These are phyloP conservation scores for Noctua janthina DNA, from an alignment of 2,888 invertebrate species.

Conservation along the genomic window DNA sequence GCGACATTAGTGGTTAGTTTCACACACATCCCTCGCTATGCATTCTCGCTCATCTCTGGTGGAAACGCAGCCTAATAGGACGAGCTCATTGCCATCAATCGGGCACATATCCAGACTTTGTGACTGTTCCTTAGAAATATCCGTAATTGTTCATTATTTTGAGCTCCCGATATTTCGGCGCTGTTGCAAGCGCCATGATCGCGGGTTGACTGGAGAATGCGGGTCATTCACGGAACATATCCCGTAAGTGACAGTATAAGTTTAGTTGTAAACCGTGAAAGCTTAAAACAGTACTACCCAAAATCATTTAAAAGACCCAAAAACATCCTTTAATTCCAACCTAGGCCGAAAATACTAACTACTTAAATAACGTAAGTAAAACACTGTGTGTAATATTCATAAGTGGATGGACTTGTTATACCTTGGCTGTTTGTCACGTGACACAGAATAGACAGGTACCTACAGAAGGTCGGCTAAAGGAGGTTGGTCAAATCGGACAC, in stretches of 20 bases:
- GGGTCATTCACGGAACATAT: too few relatives aligned
- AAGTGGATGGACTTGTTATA: constrained; percentile 24
- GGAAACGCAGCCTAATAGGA: not conserved
- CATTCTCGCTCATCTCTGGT: too few relatives aligned
- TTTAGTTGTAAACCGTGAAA: too few relatives aligned
- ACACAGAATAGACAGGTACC: not conserved
- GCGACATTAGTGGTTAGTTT: too few relatives aligned
- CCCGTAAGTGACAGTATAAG: too few relatives aligned
- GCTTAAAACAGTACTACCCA: too few relatives aligned
- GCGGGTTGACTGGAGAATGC: too few relatives aligned
- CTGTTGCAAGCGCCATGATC: too few relatives aligned
- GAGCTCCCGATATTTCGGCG: too few relatives aligned
- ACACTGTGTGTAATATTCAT: constrained; percentile 47
- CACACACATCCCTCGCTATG: too few relatives aligned
- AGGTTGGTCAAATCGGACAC: not conserved
- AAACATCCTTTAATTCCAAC: not conserved
- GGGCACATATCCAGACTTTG: not conserved
- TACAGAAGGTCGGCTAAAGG: not conserved
- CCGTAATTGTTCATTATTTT: too few relatives aligned
- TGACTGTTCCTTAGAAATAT: not conserved
- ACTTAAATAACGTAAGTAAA: constrained; percentile 5
- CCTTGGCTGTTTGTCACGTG: constrained; percentile 10
- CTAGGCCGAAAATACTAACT: constrained; percentile 17
- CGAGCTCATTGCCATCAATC: not conserved
- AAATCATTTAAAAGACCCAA: not conserved